A percentile compares a stretch with the other conserved stretches of the same genome.
Evolutionary conservation across 2,797 vertebrate genomes (phyloP).

Genomic region (Rhinogobio ventralis): DNA sequence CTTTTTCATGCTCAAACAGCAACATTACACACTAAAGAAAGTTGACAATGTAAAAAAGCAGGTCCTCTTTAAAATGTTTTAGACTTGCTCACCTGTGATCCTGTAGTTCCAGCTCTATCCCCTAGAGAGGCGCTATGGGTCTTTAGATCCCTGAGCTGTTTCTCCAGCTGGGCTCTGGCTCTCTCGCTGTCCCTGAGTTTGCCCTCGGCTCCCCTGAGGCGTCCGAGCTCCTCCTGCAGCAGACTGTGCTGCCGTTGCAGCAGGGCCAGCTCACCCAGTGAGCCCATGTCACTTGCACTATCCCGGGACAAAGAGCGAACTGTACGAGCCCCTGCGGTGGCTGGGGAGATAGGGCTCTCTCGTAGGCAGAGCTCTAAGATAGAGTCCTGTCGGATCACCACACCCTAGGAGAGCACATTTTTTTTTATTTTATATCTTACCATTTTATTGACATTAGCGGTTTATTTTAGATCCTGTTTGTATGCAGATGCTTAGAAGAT

Average conservation of each 20-base stretch:
- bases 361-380: conserved; percentile 79
- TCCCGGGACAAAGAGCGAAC: conserved; percentile 79
- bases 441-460: neutral
- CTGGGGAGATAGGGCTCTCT: conserved; percentile 56
- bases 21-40: neutral
- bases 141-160: conserved; percentile 81
- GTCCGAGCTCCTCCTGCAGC: conserved; percentile 85
- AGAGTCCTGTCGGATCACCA: conserved; percentile 86
- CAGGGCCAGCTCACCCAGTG: conserved; percentile 81
- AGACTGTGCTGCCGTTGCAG: conserved; percentile 84
- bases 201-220: conserved; percentile 76
- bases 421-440: neutral
- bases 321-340: conserved; percentile 43
- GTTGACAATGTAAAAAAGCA: neutral
- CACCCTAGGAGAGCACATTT: conserved; percentile 71
- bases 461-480: neutral
- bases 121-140: conserved; percentile 63
- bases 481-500: neutral
- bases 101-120: conserved; percentile 30
- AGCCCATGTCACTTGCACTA: conserved; percentile 65
- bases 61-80: neutral
- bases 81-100: conserved; percentile 41
- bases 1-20: neutral
- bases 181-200: conserved; percentile 84
- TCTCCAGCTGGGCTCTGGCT: conserved; percentile 78